phyloP scores from a whole-genome alignment of 2,797 vertebrate species.

The Aselliscus stoliczkanus region DNA sequence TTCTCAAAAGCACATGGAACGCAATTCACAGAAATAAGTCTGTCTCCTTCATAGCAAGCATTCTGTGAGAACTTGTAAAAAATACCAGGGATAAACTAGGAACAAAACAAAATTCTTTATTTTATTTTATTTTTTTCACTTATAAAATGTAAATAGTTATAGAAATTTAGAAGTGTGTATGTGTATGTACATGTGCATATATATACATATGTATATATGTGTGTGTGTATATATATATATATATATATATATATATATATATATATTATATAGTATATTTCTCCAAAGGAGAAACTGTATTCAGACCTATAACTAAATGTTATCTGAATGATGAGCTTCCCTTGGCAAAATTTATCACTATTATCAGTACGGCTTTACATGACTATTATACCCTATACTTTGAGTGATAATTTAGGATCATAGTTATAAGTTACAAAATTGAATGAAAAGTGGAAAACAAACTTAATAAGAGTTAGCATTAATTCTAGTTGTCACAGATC shows the following conservation, averaged over 20 bases:
- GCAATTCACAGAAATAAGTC: background rate
- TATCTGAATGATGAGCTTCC: background rate
- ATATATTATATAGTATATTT: background rate
- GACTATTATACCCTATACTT: background rate
- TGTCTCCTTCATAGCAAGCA: background rate
- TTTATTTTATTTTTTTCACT: background rate
- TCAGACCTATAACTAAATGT: background rate
- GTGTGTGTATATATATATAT: background rate
- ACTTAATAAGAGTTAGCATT: background rate
- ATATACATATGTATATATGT: too few relatives aligned
- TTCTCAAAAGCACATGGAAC: background rate
- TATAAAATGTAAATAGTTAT: background rate
- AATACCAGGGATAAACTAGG: background rate
- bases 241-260: background rate
- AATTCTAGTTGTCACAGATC: background rate
- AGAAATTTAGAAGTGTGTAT: background rate
- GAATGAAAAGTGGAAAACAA: background rate
- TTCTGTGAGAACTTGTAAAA: background rate
- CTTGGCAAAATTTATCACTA: background rate
- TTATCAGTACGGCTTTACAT: background rate
- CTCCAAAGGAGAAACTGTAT: background rate
- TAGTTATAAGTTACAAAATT: constrained; percentile 8
- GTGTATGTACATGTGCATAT: too few relatives aligned
- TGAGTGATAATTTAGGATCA: constrained; percentile 6
- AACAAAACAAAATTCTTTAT: background rate